Evolutionary conservation across 2,113 vertebrate species (phyloP).

Genomic region (Gobiocypris rarus): DNA sequence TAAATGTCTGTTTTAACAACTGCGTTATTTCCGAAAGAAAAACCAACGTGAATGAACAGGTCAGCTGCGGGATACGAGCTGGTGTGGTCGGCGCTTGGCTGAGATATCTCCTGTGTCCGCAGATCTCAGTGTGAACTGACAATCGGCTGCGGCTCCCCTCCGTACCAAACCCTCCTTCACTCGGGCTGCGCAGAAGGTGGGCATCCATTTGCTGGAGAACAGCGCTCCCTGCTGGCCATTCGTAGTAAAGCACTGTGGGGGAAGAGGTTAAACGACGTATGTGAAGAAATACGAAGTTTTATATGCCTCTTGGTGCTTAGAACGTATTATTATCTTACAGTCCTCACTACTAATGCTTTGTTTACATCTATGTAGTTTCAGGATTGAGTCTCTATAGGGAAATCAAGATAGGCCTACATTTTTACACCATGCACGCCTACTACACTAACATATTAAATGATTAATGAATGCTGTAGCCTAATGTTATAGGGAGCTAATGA

Average conservation of each 20-base stretch:
- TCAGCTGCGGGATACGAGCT: constrained; percentile 28
- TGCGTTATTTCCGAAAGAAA: not conserved
- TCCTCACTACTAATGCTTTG: not conserved
- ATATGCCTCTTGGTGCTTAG: not conserved
- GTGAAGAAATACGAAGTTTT: not conserved
- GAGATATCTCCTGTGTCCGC: constrained; percentile 41
- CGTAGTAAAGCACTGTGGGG: not conserved
- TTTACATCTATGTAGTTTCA: not conserved
- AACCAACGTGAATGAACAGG: not conserved
- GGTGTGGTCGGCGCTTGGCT: constrained; percentile 39
- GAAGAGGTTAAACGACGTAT: not conserved
- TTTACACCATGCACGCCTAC: not conserved
- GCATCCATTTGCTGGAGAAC: constrained; percentile 7
- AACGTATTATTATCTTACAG: not conserved
- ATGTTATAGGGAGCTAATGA: not conserved
- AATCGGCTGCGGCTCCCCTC: constrained; percentile 19
- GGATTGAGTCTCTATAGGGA: not conserved
- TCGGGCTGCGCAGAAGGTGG: constrained; percentile 13
- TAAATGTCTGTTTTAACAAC: not conserved
- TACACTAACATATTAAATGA: not conserved
- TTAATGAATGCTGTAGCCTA: not conserved
- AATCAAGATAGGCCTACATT: not conserved
- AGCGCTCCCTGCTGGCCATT: constrained; percentile 26
- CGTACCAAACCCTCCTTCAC: constrained; percentile 36
- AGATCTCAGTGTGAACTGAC: constrained; percentile 21